Evolutionary conservation across 1,140 invertebrate species (phyloP), one percentile per base, ranked within the genome.

Genomic region (Gyrodactylus salaris): DNA sequence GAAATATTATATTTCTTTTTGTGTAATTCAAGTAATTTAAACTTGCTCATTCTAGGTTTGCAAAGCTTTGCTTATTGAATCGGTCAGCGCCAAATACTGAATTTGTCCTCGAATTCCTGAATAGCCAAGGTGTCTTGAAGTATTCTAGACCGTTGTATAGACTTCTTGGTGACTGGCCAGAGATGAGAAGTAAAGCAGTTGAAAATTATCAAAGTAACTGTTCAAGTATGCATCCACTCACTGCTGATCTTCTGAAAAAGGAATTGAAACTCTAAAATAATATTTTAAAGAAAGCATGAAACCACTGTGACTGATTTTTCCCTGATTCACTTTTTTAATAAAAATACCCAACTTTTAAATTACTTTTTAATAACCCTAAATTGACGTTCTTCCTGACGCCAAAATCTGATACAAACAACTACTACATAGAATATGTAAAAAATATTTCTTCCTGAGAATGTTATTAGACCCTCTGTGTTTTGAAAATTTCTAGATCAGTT

Each of bases 61-160:
- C 70, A 1, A 25, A 24, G 26, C 24, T 71, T 25, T 71, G 70
- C n/a, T 71, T 71, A n/a, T 25, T 21, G 2, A 7, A 21, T 1
- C 1, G n/a, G 20, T 22, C 21, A 16, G 25, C 1, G 24, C 24
- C 21, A 20, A 1, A 21, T 25, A 25, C 26, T n/a, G n/a, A 71
- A 20, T 25, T 24, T 21, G 23, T 25, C 16, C 20, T 71, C 23
- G 70, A 71, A 24, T 71, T 71, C 26, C 1, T 71, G 21, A 71
- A 71, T 26, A 71, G 70, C 23, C 70, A 71, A 25, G 70, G 70
- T 71, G 21, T 21, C 2, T 26, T 71, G 26, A 71, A 71, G n/a
- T 71, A 71, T n/a, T 24, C 21, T 25, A 71, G 25, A 25, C 21
- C 25, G 20, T 2, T 71, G 21, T 71, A 71, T 25, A 71, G 34